phyloP scores from a whole-genome alignment of 2,113 vertebrate species.

The Coryphaenoides rupestris region DNA sequence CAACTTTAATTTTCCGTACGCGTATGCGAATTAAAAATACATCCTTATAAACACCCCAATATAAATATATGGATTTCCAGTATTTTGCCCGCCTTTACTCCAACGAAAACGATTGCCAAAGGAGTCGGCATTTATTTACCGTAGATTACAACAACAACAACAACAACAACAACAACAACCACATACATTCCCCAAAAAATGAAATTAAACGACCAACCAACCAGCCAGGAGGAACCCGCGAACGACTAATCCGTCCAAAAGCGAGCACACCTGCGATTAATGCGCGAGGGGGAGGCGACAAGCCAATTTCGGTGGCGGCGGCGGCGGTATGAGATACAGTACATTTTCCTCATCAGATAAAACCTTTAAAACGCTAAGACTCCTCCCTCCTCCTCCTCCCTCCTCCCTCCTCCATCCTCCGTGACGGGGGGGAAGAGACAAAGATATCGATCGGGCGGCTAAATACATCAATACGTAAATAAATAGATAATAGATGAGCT shows the following conservation, averaged over 20 bases:
- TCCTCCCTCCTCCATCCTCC: no score
- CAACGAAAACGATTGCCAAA: no score
- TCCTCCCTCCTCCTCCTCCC: constrained; percentile 23
- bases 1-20: no score
- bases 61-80: no score
- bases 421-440: constrained; percentile 21
- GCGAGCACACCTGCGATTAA: constrained; percentile 34
- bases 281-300: constrained; percentile 13
- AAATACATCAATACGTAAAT: constrained; percentile 39
- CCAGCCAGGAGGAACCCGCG: not conserved
- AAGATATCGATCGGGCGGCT: constrained; percentile 50
- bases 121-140: no score
- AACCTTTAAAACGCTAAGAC: constrained; percentile 50
- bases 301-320: constrained; percentile 28
- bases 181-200: no score
- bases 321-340: constrained; percentile 32
- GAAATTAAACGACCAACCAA: no score
- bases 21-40: no score
- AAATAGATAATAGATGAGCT: constrained; percentile 53
- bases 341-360: constrained; percentile 59
- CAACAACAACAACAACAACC: no score
- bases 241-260: constrained; percentile 25
- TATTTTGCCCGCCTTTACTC: no score
- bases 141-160: no score
- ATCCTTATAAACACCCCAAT: no score